Evolutionary conservation across 2,113 vertebrate species (phyloP).

Genomic region (Paramormyrops kingsleyae): DNA sequence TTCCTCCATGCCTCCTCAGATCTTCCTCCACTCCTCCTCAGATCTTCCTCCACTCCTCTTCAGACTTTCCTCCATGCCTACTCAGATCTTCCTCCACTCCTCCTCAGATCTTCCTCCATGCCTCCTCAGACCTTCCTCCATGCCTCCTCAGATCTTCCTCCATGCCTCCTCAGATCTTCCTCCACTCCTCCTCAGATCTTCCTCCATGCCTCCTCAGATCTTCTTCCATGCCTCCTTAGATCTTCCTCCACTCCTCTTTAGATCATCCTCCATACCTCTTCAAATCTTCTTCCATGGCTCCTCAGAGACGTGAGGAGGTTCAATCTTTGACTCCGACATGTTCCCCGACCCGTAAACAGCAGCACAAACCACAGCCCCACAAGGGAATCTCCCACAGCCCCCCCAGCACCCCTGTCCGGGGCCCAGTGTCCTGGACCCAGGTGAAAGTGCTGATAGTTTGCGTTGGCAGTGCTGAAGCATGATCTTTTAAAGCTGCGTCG

Average conservation of each 20-base stretch:
- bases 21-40: not conserved
- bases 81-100: not conserved
- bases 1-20: not conserved
- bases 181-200: not conserved
- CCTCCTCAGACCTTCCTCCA: not conserved
- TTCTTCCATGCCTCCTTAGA: not conserved
- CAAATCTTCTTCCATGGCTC: not conserved
- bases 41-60: not conserved
- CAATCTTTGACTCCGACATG: not conserved
- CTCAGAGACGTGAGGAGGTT: not conserved
- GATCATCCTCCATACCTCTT: not conserved
- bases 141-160: too few species aligned
- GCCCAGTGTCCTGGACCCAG: constrained; percentile 14
- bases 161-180: not conserved
- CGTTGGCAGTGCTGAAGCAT: constrained; percentile 57
- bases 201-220: not conserved
- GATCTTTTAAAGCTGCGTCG: constrained; percentile 60
- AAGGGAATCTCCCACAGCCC: not conserved
- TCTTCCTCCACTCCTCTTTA: not conserved
- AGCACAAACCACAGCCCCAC: not conserved
- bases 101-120: not conserved
- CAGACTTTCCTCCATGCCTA: not conserved
- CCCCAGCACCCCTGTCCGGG: not conserved
- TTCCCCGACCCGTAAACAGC: not conserved
- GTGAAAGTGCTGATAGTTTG: constrained; percentile 59